phyloP scores from a whole-genome alignment of 2,113 vertebrate species.

The Madoqua kirkii region DNA sequence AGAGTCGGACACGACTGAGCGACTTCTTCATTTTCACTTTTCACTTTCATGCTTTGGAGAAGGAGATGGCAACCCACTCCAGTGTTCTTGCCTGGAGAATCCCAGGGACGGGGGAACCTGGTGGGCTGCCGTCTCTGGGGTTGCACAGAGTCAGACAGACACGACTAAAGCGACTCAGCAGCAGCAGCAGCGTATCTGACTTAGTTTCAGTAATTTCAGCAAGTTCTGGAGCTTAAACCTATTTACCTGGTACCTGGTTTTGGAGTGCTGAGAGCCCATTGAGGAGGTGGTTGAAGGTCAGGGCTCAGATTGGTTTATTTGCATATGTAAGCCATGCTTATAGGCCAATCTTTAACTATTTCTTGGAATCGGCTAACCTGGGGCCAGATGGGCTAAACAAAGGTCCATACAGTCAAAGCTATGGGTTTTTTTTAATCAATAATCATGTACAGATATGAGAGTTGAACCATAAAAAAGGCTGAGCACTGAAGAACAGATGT shows the following conservation, averaged over 20 bases:
- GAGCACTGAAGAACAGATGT: neutral
- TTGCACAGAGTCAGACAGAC: too few species aligned
- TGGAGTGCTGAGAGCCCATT: neutral
- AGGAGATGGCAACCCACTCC: too few species aligned
- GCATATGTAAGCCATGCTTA: neutral
- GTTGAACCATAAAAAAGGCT: neutral
- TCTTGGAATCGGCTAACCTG: neutral
- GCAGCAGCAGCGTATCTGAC: neutral
- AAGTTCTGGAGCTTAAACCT: neutral
- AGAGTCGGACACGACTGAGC: too few species aligned
- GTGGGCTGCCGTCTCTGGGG: too few species aligned
- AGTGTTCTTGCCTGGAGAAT: too few species aligned
- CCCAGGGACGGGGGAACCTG: too few species aligned
- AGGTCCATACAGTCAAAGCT: neutral
- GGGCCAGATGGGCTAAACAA: neutral
- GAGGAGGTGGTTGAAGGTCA: neutral
- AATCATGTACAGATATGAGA: neutral
- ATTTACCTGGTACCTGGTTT: neutral
- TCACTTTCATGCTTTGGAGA: too few species aligned
- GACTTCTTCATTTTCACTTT: too few species aligned
- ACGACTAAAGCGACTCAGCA: too few species aligned
- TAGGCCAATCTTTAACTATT: neutral
- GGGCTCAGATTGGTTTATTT: neutral
- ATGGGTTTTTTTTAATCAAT: neutral
- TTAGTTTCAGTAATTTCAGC: neutral